Percentiles rank a stretch among this genome's conserved stretches.
Evolutionary conservation across 2,888 invertebrate species (phyloP).

Genomic region (Labia minor): DNA sequence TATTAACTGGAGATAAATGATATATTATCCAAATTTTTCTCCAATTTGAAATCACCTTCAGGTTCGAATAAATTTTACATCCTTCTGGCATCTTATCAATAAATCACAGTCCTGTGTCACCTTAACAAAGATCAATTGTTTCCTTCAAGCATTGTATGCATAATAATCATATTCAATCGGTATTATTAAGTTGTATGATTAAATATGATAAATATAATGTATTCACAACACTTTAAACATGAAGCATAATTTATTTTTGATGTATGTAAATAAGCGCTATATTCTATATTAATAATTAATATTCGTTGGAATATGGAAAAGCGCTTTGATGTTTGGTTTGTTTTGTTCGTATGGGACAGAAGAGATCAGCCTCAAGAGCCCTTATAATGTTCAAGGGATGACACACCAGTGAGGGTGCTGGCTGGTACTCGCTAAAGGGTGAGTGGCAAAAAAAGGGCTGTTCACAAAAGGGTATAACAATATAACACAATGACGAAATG

Average conservation of each 20-base stretch:
- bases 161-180: background rate
- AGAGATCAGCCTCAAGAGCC: background rate
- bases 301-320: background rate
- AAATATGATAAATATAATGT: background rate
- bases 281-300: background rate
- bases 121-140: background rate
- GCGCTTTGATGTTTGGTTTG: no score
- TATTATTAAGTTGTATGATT: background rate
- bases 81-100: background rate
- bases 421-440: background rate
- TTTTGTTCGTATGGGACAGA: background rate
- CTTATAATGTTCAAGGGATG: background rate
- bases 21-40: no score
- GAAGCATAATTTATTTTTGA: background rate
- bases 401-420: background rate
- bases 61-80: background rate
- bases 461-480: background rate
- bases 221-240: background rate
- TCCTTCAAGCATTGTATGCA: background rate
- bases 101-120: background rate
- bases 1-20: no score
- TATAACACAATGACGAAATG: background rate
- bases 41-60: background rate
- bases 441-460: background rate
- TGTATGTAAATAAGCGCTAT: background rate